phyloP scores from a whole-genome alignment of 2,797 vertebrate species.

The Manis pentadactyla region DNA sequence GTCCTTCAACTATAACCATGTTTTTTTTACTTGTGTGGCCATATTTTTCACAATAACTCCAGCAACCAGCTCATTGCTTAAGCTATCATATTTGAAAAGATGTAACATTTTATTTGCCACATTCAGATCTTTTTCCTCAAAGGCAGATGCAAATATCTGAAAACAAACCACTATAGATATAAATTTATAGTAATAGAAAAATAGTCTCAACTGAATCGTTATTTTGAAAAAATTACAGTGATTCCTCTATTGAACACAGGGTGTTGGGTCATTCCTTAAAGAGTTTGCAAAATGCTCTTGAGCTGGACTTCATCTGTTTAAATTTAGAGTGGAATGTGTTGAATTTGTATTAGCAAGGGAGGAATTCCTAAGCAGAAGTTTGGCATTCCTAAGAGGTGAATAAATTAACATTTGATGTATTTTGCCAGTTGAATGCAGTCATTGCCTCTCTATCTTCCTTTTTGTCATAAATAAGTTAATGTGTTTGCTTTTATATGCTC shows the following conservation, averaged over 20 bases:
- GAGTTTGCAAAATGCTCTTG: slow-evolving; percentile 3
- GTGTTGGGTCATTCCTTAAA: neutral
- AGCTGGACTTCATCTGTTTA: slow-evolving; percentile 32
- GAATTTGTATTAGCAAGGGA: slow-evolving; percentile 58
- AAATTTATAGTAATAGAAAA: slow-evolving; percentile 15
- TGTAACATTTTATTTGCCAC: neutral
- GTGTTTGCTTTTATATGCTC: neutral
- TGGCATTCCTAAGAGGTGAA: slow-evolving; percentile 49
- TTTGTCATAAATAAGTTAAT: neutral
- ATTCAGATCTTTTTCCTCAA: neutral
- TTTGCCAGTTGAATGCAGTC: neutral
- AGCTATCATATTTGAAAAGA: neutral
- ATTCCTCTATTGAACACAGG: slow-evolving; percentile 29
- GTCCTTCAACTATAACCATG: neutral
- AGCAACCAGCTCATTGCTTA: neutral
- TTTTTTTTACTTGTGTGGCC: neutral
- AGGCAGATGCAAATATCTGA: neutral
- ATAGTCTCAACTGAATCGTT: neutral
- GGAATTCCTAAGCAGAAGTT: slow-evolving; percentile 33
- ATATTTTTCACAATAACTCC: neutral
- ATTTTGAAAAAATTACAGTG: neutral
- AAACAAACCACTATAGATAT: neutral
- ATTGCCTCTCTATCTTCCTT: neutral
- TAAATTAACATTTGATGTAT: neutral
- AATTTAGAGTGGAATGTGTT: slow-evolving; percentile 52